phyloP scores from a whole-genome alignment of 2,888 invertebrate species.

The Alloscopus bannaensis region DNA sequence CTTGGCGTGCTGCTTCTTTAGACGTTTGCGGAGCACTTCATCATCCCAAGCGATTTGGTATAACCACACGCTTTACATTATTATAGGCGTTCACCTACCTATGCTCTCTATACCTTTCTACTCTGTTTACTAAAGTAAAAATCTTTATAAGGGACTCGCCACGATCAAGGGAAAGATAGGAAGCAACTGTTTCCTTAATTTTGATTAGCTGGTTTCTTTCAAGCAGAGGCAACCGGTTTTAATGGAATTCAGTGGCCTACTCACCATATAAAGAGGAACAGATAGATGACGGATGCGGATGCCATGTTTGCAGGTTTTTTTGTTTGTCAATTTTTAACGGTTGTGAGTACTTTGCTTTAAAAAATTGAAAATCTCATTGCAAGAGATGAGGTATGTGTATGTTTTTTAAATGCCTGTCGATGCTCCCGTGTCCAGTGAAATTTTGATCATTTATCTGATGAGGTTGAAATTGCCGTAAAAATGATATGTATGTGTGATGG shows the following conservation, averaged over 20 bases:
- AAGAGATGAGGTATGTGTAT: no score
- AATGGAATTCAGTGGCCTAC: conserved; percentile 48
- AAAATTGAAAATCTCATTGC: no score
- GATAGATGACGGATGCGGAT: conserved; percentile 2
- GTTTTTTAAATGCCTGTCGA: no score
- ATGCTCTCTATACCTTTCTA: no score
- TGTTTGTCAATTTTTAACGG: no score
- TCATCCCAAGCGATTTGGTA: no score
- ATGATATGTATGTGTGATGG: background rate
- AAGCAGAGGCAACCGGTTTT: conserved; percentile 47
- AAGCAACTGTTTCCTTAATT: conserved; percentile 50
- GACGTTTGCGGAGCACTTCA: background rate
- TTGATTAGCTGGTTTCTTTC: conserved; percentile 34
- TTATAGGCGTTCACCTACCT: no score
- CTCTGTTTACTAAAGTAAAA: no score
- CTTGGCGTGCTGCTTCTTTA: background rate
- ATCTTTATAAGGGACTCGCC: no score
- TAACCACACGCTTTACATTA: no score
- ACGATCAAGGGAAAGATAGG: conserved; percentile 38
- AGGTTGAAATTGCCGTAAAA: background rate
- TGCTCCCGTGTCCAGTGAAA: background rate
- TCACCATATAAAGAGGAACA: conserved; percentile 20
- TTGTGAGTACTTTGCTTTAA: no score
- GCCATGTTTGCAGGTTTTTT: no score
- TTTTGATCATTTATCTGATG: background rate